A percentile compares a stretch with the other conserved stretches of the same genome.
Conservation (phyloP, 1,140 invertebrate species). For the Halictus rubicundus region DNA sequence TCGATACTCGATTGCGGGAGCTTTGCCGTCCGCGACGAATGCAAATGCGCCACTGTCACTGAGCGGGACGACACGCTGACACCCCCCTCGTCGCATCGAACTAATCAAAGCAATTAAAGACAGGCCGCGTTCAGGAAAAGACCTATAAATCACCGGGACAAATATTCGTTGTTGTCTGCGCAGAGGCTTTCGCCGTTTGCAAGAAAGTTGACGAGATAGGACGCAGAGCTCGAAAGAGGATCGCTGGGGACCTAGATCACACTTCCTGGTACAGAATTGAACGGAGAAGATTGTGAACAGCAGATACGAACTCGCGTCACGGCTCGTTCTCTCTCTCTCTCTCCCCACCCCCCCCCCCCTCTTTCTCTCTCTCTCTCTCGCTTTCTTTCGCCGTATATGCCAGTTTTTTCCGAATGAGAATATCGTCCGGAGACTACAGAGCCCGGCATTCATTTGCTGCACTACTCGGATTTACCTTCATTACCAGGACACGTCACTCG, state of each 20-base stretch:
- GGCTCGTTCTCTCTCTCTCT: background rate
- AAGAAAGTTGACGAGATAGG: background rate
- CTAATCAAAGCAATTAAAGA: background rate
- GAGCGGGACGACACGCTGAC: too few relatives aligned
- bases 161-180: background rate
- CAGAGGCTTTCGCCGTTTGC: background rate
- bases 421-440: conserved; percentile 32
- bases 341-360: too few relatives aligned
- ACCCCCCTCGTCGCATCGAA: background rate
- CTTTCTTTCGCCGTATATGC: conserved; percentile 3
- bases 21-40: conserved; percentile 3
- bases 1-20: conserved; percentile 1
- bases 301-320: conserved; percentile 17
- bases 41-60: conserved; percentile 4
- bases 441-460: conserved; percentile 47
- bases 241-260: conserved; percentile 1
- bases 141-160: background rate
- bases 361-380: background rate
- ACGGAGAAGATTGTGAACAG: conserved; percentile 12
- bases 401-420: conserved; percentile 30
- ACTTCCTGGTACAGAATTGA: background rate
- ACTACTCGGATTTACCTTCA: conserved; percentile 12
- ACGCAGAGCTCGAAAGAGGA: background rate
- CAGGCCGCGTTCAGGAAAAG: background rate
- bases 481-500: conserved; percentile 23